A percentile compares a stretch with the other conserved stretches of the same genome.
Conservation (phyloP, 1,140 invertebrate genomes). For the Drosophila arizonae region DNA sequence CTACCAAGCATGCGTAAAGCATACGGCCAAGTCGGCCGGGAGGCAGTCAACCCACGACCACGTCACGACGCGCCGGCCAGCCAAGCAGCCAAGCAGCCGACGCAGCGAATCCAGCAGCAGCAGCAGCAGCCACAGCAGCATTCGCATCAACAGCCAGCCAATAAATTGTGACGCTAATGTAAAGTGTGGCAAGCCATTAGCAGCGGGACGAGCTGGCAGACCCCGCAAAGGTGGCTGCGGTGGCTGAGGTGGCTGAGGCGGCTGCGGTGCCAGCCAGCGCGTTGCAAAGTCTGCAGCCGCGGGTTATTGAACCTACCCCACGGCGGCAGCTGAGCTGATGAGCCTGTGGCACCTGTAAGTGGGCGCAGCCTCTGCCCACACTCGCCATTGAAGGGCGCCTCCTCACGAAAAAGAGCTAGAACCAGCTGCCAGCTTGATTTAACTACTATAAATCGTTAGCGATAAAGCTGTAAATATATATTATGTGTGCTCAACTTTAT, state of each 20-base stretch:
- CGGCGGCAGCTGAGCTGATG: slow-evolving; percentile 44
- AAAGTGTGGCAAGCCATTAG: slow-evolving; percentile 80
- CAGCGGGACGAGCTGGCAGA: slow-evolving; percentile 17
- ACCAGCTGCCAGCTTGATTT: background rate
- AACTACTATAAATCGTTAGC: background rate
- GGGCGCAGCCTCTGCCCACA: slow-evolving; percentile 24
- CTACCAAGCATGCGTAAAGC: slow-evolving; percentile 73
- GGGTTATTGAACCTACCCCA: slow-evolving; percentile 65
- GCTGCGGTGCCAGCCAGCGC: slow-evolving; percentile 8
- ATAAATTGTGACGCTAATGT: slow-evolving; percentile 80
- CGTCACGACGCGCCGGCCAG: slow-evolving; percentile 15
- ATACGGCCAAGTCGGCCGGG: slow-evolving; percentile 56
- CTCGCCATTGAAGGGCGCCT: background rate
- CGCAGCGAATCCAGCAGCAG: slow-evolving; percentile 29
- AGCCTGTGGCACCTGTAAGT: slow-evolving; percentile 22
- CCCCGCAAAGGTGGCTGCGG: background rate
- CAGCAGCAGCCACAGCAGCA: slow-evolving; percentile 24
- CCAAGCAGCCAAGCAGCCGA: slow-evolving; percentile 38
- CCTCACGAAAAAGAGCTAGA: background rate
- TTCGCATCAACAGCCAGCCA: slow-evolving; percentile 59
- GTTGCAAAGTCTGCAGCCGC: slow-evolving; percentile 35
- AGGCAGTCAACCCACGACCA: slow-evolving; percentile 8
- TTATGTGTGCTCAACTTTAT: background rate
- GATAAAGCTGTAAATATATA: background rate
- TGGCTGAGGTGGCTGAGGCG: background rate